Percentiles rank a stretch among this genome's conserved stretches.
Conservation (phyloP, 2,888 invertebrate genomes). For the Hyposoter dolosus region DNA sequence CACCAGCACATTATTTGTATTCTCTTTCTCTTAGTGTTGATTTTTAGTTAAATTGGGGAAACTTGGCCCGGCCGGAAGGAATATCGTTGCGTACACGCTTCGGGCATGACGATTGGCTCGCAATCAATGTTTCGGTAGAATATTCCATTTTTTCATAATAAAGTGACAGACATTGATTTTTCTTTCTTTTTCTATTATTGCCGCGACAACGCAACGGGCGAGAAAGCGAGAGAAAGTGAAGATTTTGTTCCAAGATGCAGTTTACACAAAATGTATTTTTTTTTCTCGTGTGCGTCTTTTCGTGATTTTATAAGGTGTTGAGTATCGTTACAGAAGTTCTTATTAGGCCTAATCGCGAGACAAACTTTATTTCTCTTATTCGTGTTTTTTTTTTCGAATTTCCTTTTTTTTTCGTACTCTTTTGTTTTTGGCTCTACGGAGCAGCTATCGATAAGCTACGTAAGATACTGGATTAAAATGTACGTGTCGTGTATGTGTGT, state of each 20-base stretch:
- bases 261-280: conserved; percentile 58
- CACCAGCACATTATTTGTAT: conserved; percentile 1
- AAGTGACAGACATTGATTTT: conserved; percentile 68
- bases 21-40: conserved; percentile 8
- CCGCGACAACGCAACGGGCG: conserved; percentile 78
- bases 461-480: conserved; percentile 65
- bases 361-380: conserved; percentile 65
- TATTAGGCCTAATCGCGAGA: conserved; percentile 80
- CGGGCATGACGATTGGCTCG: conserved; percentile 30
- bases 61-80: conserved; percentile 26
- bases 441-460: conserved; percentile 66
- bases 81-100: conserved; percentile 14
- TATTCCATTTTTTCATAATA: conserved; percentile 41
- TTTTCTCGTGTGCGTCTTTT: conserved; percentile 64
- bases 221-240: conserved; percentile 74
- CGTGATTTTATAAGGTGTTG: conserved; percentile 65
- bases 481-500: conserved; percentile 37
- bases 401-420: conserved; percentile 30
- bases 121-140: conserved; percentile 49
- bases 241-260: conserved; percentile 63
- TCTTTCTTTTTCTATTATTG: conserved; percentile 68
- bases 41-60: conserved; percentile 12
- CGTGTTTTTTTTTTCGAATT: conserved; percentile 56
- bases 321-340: conserved; percentile 70
- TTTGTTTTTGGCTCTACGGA: conserved; percentile 14